Percentiles rank a stretch among this genome's conserved stretches.
Conservation (phyloP, 2,113 vertebrate species). For the Scopus umbretta region DNA sequence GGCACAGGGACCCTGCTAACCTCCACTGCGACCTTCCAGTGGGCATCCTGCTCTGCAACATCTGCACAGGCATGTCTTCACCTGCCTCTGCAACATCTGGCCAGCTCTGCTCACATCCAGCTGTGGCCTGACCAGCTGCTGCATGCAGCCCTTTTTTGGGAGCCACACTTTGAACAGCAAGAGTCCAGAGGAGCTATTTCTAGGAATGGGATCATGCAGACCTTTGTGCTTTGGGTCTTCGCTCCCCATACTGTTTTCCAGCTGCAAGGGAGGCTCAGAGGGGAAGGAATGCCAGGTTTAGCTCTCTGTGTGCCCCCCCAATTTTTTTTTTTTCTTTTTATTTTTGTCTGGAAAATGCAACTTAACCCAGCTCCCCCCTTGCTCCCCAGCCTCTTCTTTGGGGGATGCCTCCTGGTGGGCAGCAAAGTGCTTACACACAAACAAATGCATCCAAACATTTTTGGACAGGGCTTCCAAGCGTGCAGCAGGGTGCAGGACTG, state of each 20-base stretch:
- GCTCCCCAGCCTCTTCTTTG: neutral
- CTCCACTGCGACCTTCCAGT: accelerated
- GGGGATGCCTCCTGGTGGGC: neutral
- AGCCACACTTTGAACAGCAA: neutral
- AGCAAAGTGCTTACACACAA: neutral
- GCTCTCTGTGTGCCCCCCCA: neutral
- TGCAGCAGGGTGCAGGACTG: no score
- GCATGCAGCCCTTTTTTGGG: accelerated
- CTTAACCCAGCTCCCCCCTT: neutral
- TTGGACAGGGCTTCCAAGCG: no score
- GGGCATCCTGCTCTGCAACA: neutral
- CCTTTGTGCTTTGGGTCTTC: neutral
- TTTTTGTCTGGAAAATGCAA: neutral
- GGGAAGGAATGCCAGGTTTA: neutral
- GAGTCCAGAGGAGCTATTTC: neutral
- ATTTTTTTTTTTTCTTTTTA: neutral
- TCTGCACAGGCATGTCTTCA: neutral
- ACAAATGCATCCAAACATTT: neutral
- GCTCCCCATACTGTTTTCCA: neutral
- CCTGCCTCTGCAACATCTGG: neutral
- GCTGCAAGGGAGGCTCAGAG: accelerated
- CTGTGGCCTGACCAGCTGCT: neutral
- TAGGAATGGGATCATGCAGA: neutral
- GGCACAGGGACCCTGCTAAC: neutral
- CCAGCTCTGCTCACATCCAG: neutral